Evolutionary conservation across 2,113 vertebrate species (phyloP).

Genomic region (Forbesichthys agassizii): DNA sequence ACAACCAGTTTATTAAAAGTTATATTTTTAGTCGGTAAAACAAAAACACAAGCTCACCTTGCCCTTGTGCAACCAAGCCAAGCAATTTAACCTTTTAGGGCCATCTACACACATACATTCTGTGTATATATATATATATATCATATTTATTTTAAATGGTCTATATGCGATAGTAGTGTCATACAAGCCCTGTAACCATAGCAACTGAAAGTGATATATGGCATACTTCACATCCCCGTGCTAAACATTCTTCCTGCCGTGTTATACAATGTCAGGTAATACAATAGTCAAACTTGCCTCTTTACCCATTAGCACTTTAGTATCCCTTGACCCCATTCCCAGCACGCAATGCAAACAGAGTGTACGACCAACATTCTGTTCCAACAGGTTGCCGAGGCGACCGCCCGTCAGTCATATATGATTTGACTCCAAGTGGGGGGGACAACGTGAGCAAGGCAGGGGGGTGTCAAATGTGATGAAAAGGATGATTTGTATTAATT

Average conservation of each 20-base stretch:
- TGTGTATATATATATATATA: conserved; percentile 1
- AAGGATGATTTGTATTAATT: background rate
- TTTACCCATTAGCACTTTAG: conserved; percentile 3
- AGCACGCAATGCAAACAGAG: conserved; percentile 26
- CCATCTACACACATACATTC: conserved; percentile 5
- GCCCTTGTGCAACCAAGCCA: conserved; percentile 19
- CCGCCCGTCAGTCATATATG: background rate
- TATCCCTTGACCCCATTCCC: conserved; percentile 9
- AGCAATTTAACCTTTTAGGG: background rate
- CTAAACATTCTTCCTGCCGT: conserved; percentile 44
- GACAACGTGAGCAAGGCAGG: background rate
- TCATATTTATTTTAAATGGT: conserved; percentile 7
- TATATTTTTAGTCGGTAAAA: conserved; percentile 48
- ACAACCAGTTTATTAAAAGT: background rate
- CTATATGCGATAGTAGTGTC: conserved; percentile 21
- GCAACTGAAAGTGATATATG: conserved; percentile 27
- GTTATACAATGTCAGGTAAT: conserved; percentile 12
- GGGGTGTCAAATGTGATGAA: background rate
- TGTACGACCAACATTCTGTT: conserved; percentile 10
- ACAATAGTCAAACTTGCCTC: conserved; percentile 38
- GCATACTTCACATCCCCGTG: conserved; percentile 21
- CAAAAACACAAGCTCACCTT: conserved; percentile 20
- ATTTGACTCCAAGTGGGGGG: background rate
- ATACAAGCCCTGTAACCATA: background rate
- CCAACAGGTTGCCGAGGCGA: conserved; percentile 6